These are phyloP conservation scores for Ctenochaetus hawaiiensis DNA, from an alignment of 2,797 vertebrate genomes.

Conservation along the genomic window DNA sequence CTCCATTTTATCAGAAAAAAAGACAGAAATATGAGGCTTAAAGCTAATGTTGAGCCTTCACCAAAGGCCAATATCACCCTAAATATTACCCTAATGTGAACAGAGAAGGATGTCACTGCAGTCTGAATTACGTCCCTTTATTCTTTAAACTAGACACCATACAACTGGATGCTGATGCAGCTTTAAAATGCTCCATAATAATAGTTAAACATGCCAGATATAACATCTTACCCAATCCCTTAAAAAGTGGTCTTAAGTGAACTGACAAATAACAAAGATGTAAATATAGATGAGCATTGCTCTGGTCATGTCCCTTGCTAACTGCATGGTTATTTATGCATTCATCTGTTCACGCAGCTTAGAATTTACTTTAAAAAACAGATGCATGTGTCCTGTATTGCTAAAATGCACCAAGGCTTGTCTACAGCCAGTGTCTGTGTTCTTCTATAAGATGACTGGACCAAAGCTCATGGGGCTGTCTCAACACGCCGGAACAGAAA, in stretches of 20 bases:
- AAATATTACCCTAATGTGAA: not conserved
- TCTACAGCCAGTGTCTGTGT: not conserved
- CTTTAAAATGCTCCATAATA: not conserved
- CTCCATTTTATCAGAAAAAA: not conserved
- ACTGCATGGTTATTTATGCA: conserved; percentile 52
- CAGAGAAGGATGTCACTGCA: not conserved
- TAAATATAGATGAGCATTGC: conserved; percentile 8
- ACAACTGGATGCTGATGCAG: not conserved
- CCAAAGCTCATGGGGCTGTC: too few species aligned
- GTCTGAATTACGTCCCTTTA: not conserved
- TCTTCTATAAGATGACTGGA: not conserved
- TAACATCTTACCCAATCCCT: not conserved
- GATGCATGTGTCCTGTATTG: conserved; percentile 20
- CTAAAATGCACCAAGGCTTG: conserved; percentile 1
- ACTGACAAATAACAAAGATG: not conserved
- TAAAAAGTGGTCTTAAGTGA: too few species aligned
- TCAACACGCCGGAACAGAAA: too few species aligned
- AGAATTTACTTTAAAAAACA: conserved; percentile 18
- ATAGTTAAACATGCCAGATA: not conserved
- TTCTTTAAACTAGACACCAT: conserved; percentile 8
- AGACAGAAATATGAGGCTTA: not conserved
- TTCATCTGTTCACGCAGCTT: conserved; percentile 46
- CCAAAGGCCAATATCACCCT: not conserved
- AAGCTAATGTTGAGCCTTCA: not conserved
- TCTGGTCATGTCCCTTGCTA: conserved; percentile 30